These are phyloP conservation scores for Corydoras maculifer DNA, from an alignment of 2,113 vertebrate species.

Conservation along the genomic window DNA sequence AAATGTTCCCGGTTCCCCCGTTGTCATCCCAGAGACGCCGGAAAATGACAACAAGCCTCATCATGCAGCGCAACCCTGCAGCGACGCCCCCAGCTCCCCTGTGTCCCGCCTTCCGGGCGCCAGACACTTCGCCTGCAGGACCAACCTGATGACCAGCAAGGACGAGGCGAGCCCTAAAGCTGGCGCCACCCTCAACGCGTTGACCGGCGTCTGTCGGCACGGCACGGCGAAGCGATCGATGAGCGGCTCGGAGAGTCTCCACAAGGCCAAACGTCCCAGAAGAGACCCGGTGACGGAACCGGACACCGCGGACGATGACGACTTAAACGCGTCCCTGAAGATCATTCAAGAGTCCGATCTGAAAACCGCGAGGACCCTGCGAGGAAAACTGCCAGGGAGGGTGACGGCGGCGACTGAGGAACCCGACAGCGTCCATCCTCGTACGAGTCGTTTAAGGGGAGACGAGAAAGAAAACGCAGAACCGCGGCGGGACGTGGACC, in stretches of 20 bases:
- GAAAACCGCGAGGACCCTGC: not conserved
- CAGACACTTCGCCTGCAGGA: conserved; percentile 34
- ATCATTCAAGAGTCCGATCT: conserved; percentile 5
- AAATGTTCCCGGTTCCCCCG: conserved; percentile 46
- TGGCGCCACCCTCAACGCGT: conserved; percentile 7
- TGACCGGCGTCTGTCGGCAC: not conserved
- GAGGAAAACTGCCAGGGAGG: too few relatives aligned
- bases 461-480: conserved; percentile 33
- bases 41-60: conserved; percentile 51
- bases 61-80: not conserved
- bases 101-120: conserved; percentile 48
- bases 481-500: conserved; percentile 23
- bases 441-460: not conserved
- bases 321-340: conserved; percentile 3
- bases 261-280: conserved; percentile 53
- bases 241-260: conserved; percentile 46
- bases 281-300: not conserved
- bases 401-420: too few relatives aligned
- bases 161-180: conserved; percentile 28
- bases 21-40: conserved; percentile 64
- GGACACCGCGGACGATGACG: not conserved
- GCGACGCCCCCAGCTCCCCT: conserved; percentile 43
- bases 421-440: too few relatives aligned
- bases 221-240: conserved; percentile 55
- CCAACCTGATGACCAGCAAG: conserved; percentile 21